Evolutionary conservation across 2,797 vertebrate species (phyloP).

Genomic region (Onychomys torridus): DNA sequence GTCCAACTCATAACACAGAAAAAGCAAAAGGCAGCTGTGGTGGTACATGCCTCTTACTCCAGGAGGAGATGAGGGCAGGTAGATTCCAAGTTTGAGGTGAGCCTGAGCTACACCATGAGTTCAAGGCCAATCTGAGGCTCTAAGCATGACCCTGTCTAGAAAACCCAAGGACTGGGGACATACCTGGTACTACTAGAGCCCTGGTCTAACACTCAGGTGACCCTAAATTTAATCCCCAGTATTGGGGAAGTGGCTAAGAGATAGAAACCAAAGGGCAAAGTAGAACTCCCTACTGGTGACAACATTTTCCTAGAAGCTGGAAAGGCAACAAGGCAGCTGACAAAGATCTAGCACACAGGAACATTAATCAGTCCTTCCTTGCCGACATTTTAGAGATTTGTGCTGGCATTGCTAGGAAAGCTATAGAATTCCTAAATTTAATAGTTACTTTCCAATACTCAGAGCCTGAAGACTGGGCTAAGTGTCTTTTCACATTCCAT

Average conservation of each 20-base stretch:
- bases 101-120: not conserved
- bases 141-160: not conserved
- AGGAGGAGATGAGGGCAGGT: not conserved
- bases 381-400: too few species aligned
- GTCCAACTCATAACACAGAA: not conserved
- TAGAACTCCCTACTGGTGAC: not conserved
- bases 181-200: not conserved
- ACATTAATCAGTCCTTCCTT: too few species aligned
- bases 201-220: not conserved
- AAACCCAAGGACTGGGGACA: not conserved
- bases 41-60: not conserved
- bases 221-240: not conserved
- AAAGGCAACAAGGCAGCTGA: not conserved
- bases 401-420: constrained; percentile 56
- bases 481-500: constrained; percentile 75
- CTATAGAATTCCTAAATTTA: constrained; percentile 91
- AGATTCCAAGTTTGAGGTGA: not conserved
- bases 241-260: not conserved
- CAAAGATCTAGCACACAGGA: not conserved
- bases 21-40: not conserved
- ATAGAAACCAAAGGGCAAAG: not conserved
- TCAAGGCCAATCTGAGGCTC: not conserved
- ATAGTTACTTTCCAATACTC: constrained; percentile 94
- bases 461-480: constrained; percentile 93
- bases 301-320: not conserved